Conservation (phyloP, 2,113 vertebrate genomes). For the Pangasianodon hypophthalmus region DNA sequence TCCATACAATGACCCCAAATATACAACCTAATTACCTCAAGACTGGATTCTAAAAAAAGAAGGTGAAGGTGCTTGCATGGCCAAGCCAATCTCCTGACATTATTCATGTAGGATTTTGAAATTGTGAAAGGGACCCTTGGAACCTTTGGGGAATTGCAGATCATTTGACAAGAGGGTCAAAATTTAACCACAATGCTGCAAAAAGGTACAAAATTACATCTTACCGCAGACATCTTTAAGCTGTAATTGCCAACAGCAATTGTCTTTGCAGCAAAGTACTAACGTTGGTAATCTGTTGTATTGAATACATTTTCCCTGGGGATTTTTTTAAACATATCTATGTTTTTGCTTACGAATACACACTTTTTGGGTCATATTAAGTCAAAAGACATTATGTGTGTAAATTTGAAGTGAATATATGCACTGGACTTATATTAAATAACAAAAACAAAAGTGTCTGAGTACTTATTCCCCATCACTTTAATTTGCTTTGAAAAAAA, state of each 20-base stretch:
- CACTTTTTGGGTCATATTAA: neutral
- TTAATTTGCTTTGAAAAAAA: neutral
- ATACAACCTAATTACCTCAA: neutral
- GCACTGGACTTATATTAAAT: neutral
- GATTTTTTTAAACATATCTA: neutral
- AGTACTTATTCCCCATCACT: neutral
- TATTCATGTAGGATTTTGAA: neutral
- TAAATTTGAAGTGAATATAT: neutral
- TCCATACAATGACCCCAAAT: neutral
- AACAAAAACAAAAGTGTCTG: neutral
- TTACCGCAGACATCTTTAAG: neutral
- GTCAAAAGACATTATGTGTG: neutral
- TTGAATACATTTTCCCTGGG: neutral
- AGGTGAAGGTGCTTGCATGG: neutral
- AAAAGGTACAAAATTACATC: neutral
- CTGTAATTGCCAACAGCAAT: neutral
- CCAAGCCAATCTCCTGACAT: neutral
- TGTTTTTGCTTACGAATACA: neutral
- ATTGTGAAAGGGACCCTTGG: neutral
- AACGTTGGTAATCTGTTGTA: neutral
- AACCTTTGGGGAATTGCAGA: neutral
- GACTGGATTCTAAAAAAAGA: neutral
- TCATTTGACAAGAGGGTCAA: neutral
- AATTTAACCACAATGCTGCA: neutral
- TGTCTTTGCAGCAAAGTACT: neutral